Evolutionary conservation across 1,140 invertebrate species (phyloP).

Genomic region (Mactra quadrangularis): DNA sequence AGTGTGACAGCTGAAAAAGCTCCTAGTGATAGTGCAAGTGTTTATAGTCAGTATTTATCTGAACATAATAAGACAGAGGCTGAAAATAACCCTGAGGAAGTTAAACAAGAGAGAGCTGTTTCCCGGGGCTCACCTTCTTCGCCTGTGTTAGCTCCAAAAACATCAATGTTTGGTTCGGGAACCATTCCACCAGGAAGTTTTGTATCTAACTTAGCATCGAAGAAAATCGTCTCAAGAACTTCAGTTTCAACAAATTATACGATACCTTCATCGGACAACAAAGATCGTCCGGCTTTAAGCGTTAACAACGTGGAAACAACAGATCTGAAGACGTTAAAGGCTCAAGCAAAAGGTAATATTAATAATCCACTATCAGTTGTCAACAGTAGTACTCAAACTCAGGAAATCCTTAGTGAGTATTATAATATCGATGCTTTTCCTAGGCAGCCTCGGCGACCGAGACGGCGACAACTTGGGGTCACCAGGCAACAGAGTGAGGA

Average conservation of each 20-base stretch:
- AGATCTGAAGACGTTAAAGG: constrained; percentile 74
- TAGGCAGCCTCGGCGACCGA: constrained; percentile 58
- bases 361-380: constrained; percentile 56
- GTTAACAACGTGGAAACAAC: constrained; percentile 78
- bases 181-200: constrained; percentile 41
- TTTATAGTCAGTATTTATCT: constrained; percentile 32
- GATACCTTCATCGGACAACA: constrained; percentile 64
- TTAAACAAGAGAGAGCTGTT: constrained; percentile 2
- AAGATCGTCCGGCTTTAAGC: constrained; percentile 64
- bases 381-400: constrained; percentile 50
- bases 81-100: background rate
- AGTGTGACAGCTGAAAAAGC: constrained; percentile 25
- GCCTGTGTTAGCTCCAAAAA: constrained; percentile 43
- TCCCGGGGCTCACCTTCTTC: constrained; percentile 9
- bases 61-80: constrained; percentile 2
- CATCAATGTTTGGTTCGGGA: constrained; percentile 55
- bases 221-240: constrained; percentile 74
- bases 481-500: constrained; percentile 60
- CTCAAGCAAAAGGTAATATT: constrained; percentile 76
- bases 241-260: constrained; percentile 77
- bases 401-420: constrained; percentile 54
- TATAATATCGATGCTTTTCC: constrained; percentile 72
- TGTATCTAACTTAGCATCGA: constrained; percentile 45
- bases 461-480: constrained; percentile 61
- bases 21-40: constrained; percentile 23